Base-by-base conservation (phyloP, 2,113 vertebrate genomes). In the Amphiprion percula region DNA sequence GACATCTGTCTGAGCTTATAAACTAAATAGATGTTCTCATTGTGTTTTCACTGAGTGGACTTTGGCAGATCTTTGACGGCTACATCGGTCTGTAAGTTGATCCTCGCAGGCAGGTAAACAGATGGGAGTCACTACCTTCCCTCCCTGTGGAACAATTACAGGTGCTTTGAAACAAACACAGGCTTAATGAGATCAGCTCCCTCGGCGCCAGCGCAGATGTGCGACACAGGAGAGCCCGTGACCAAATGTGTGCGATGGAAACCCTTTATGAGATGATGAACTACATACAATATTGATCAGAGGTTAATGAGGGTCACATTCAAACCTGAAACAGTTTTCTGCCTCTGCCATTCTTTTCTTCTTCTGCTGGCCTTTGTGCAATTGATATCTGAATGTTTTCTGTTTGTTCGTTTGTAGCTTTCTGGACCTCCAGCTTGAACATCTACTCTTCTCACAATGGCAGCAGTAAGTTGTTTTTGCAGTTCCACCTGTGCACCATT, bases 391-490 rank as follows among this genome's bases (percentile, higher is more conserved):
- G 16, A 37, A 0, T 26, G 9, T 60, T 39, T 15, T 82, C 10
- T 0, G 3, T 90, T 65, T 61, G 10, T 69, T 80, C 28, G 68
- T 63, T 81, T 78, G 21, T 33, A 93, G 92, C 28, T 85, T 75
- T 86, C 4, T 69, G 41, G 60, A 75, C 56, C 30, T 86, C 68
- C 79, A 49, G 39, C 73, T 76, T 82, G 54, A 62, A 89, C 77
- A 84, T 33, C 47, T 9, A 47, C 33, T 67, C 67, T 41, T 62
- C 10, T 53, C 33, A 92, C 83, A 81, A 95, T 95, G 94, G 94
- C 94, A 91, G 94, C 93, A 62, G 94, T 95, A 83, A 95, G 94
- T 93, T 1, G 19, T 4, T 15, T 26, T 37, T 56, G 3, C 37
- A 65, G 5, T 12, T 41, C 16, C 44, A 33, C 60, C n/a, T 65